Evolutionary conservation across 1,140 invertebrate genomes (phyloP), one percentile per base, ranked within the genome.

Genomic region (Drosophila insularis): DNA sequence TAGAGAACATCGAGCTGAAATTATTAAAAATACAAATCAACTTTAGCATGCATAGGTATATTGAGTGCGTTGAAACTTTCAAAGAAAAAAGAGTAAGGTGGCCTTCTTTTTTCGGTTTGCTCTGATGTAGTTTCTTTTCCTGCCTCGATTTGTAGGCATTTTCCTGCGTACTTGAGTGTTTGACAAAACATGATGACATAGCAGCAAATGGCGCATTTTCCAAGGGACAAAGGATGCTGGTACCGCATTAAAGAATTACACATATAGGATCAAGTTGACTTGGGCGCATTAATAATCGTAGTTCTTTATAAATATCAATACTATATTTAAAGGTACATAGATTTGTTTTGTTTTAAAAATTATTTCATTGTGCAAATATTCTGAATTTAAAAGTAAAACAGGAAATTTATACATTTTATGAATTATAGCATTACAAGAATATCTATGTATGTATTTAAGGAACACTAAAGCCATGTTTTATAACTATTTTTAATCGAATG

Each of bases 171-270:
- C 68, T 54, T 50, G 62, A 75, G 46, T 56, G 58, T 35, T 32
- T 64, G 53, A 55, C 27, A 68, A 69, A 63, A 69, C 58, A 60
- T 55, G 73, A 73, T 72, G 65, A 50, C 43, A 66, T 64, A 60
- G 63, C 62, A 68, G 43, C 55, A 63, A 59, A 19, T 37, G 14
- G 14, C 14, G 14, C 4, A 32, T 35, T 58, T 35, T 58, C 31
- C 13, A 19, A 35, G 17, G 17, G 11, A 50, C 4, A 21, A 50
- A 2, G 11, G 17, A 50, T 50, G 19, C 14, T 14, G 40, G 14
- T 46, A 19, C 14, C 8, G 43, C 43, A 46, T 5, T 46, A 46
- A 14, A 46, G 14, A 17, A 13, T 6, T 17, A 27, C 27, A 27
- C 6, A 27, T 6, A 27, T 27, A 46, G 14, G 14, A 19, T 10